Conservation (phyloP, 2,113 vertebrate species). For the Megaptera novaeangliae region DNA sequence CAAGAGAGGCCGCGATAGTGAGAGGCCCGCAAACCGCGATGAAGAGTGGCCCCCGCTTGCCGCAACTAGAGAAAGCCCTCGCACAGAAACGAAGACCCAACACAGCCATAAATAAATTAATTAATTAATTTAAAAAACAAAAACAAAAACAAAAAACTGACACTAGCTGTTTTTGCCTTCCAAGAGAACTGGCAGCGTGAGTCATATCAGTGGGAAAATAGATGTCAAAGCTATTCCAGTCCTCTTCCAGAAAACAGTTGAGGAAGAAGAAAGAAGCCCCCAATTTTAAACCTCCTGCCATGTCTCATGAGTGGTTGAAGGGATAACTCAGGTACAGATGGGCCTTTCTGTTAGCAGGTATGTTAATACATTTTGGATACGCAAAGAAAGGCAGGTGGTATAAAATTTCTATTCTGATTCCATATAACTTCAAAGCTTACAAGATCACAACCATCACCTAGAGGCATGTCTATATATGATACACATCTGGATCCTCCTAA, state of each 20-base stretch:
- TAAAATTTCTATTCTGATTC: background rate
- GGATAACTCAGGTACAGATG: background rate
- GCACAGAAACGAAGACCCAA: too few relatives aligned
- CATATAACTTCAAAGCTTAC: background rate
- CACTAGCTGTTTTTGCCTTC: background rate
- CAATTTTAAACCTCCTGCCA: background rate
- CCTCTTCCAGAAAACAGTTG: background rate
- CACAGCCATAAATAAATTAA: too few relatives aligned
- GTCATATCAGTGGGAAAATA: background rate
- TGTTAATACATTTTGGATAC: background rate
- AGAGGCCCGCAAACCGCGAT: too few relatives aligned
- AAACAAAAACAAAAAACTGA: background rate
- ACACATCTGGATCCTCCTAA: background rate
- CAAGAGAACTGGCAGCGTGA: background rate
- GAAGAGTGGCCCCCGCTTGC: too few relatives aligned
- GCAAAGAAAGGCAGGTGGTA: background rate
- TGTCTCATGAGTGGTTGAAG: background rate
- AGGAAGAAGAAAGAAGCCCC: background rate
- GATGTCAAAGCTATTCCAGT: constrained; percentile 17
- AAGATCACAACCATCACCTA: background rate
- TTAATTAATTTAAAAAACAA: too few relatives aligned
- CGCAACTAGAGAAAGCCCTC: too few relatives aligned
- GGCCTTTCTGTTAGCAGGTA: background rate
- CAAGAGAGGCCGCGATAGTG: too few relatives aligned
- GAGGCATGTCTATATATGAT: background rate